These are phyloP conservation scores for Cyprinella venusta DNA, from an alignment of 2,797 vertebrate genomes.

Conservation along the genomic window DNA sequence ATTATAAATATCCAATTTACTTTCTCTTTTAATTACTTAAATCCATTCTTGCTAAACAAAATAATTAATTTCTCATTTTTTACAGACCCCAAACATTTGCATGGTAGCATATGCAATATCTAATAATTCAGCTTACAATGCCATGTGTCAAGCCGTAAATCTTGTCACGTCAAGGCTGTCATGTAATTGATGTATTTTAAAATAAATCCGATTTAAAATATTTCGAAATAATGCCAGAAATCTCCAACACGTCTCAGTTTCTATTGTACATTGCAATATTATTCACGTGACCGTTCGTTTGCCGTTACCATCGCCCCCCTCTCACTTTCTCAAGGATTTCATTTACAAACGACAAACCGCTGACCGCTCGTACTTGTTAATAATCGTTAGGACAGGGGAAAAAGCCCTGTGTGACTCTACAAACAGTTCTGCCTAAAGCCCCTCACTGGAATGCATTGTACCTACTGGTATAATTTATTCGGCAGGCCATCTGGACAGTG, in stretches of 20 bases:
- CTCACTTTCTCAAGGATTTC: slow-evolving; percentile 18
- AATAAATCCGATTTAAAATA: background rate
- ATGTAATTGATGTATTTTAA: background rate
- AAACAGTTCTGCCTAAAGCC: slow-evolving; percentile 69
- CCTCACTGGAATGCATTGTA: slow-evolving; percentile 76
- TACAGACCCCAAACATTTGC: background rate
- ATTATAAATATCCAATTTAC: background rate
- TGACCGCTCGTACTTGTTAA: slow-evolving; percentile 72
- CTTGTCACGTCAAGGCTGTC: background rate
- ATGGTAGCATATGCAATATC: background rate
- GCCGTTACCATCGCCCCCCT: background rate
- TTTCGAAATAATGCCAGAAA: background rate
- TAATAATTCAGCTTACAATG: background rate
- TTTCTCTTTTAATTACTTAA: background rate
- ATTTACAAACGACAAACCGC: slow-evolving; percentile 55
- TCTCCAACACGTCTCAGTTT: background rate
- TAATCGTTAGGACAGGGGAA: slow-evolving; percentile 65
- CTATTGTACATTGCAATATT: background rate
- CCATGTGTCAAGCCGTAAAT: background rate
- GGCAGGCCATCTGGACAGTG: slow-evolving; percentile 76
- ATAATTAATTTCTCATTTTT: background rate
- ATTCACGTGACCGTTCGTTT: background rate
- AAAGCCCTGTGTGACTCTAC: slow-evolving; percentile 72
- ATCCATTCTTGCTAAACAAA: background rate
- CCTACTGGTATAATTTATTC: slow-evolving; percentile 76